Evolutionary conservation across 2,797 vertebrate genomes (phyloP).

Genomic region (Typhlichthys subterraneus): DNA sequence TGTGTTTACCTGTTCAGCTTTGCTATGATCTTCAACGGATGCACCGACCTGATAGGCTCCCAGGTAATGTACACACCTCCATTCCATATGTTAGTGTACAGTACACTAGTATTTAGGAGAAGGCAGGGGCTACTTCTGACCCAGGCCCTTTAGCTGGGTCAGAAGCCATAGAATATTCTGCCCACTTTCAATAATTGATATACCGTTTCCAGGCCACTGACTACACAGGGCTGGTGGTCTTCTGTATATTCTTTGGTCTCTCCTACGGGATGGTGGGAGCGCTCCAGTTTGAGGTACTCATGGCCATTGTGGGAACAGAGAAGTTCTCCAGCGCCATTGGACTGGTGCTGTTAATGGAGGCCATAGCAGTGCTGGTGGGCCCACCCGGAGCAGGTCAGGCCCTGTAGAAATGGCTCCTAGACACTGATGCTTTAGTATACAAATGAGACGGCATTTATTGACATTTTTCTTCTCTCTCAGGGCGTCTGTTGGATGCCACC

Average conservation of each 20-base stretch:
- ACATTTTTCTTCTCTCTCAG: slow-evolving; percentile 50
- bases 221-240: slow-evolving; percentile 85
- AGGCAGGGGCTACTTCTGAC: too few relatives aligned
- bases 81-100: too few relatives aligned
- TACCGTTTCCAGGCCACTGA: slow-evolving; percentile 53
- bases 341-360: slow-evolving; percentile 91
- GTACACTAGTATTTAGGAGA: too few relatives aligned
- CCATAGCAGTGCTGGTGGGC: slow-evolving; percentile 91
- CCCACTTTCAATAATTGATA: neutral
- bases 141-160: too few relatives aligned
- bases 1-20: slow-evolving; percentile 94
- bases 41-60: slow-evolving; percentile 88
- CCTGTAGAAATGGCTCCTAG: neutral
- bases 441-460: neutral
- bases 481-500: slow-evolving; percentile 86
- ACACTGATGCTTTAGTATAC: neutral
- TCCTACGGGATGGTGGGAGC: slow-evolving; percentile 98
- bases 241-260: slow-evolving; percentile 94
- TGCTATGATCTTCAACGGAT: slow-evolving; percentile 91
- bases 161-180: too few relatives aligned
- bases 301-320: slow-evolving; percentile 91
- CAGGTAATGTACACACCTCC: slow-evolving; percentile 39
- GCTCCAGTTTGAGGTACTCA: slow-evolving; percentile 96
- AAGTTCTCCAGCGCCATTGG: slow-evolving; percentile 95
- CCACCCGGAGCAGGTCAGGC: slow-evolving; percentile 89